Percentiles rank a stretch among this genome's conserved stretches.
phyloP scores from a whole-genome alignment of 2,113 vertebrate species.

The Hyperopisus bebe region DNA sequence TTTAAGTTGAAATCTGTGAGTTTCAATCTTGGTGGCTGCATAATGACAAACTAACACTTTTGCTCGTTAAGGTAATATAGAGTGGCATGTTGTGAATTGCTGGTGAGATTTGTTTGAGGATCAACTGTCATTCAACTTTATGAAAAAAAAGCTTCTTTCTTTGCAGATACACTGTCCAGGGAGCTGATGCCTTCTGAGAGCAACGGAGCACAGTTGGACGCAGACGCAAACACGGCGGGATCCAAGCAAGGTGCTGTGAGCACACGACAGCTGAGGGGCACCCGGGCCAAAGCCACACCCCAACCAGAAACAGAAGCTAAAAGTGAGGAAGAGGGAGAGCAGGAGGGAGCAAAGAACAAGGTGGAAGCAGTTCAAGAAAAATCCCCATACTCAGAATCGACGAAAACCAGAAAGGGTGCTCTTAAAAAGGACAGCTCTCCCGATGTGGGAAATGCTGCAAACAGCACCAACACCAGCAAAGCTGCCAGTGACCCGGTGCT shows the following conservation, averaged over 20 bases:
- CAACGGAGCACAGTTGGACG: conserved; percentile 37
- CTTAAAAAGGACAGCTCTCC: conserved; percentile 39
- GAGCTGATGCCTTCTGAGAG: conserved; percentile 45
- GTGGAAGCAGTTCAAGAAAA: conserved; percentile 46
- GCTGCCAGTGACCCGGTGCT: conserved; percentile 21
- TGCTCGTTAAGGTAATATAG: not conserved
- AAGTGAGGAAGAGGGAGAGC: conserved; percentile 36
- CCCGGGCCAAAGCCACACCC: conserved; percentile 24
- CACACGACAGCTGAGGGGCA: not conserved
- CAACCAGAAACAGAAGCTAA: conserved; percentile 49
- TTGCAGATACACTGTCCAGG: conserved; percentile 47
- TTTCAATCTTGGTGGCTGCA: not conserved
- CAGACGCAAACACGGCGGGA: conserved; percentile 38
- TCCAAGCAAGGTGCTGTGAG: conserved; percentile 24
- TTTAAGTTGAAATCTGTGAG: not conserved
- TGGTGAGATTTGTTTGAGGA: not conserved
- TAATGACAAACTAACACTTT: not conserved
- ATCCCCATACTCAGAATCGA: conserved; percentile 29
- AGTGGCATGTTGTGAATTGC: not conserved
- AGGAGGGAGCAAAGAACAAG: conserved; percentile 42
- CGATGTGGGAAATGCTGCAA: conserved; percentile 43
- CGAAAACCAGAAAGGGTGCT: conserved; percentile 25
- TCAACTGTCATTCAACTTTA: not conserved
- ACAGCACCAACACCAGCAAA: conserved; percentile 22
- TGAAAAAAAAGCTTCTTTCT: not conserved